Base-by-base conservation (phyloP, 2,888 invertebrate species). In the Clitarchus hookeri region DNA sequence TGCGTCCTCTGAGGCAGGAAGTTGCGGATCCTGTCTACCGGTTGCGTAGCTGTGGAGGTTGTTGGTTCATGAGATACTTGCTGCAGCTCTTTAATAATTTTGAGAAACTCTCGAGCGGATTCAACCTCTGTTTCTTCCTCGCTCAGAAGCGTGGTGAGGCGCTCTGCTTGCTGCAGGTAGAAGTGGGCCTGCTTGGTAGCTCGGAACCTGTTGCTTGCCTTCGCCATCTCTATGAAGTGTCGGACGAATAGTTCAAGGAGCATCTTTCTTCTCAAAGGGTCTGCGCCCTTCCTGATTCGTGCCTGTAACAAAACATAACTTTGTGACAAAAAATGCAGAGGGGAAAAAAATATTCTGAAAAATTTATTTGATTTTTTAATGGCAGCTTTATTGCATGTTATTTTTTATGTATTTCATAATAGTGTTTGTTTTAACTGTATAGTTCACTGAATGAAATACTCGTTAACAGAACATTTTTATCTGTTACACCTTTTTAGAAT, bases 211-310 rank as follows among this genome's bases (percentile, higher is more conserved):
- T 94, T 93, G 88, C 95, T 94, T 84, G 93, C 93, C 85, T 94
- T 93, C 0, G 95, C 94, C 93, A 96, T 95, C 85, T 94, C 93
- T 65, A 96, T 93, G 89, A 96, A 95, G 89, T 96, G 96, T 26
- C 94, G 92, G 84, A 96, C 94, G 89, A 97, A 95, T 89, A 95
- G 94, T 89, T 95, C 94, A 0, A 96, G 91, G 1, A 96, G 92
- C 19, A 86, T 84, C 44, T 94, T 92, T 84, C 94, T 92, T 84
- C 95, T 93, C 13, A 86, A 26, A 13, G 79, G 65, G 13, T 88
- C 88, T 16, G 86, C 84, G 6, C 80, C 48, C 83, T 86, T 85
- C 25, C 80, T 84, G 25, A 86, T 85, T 25, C 85, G 78, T 6
- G 85, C 44, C 87, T 87, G 85, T 3, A 84, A 44, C 26, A 79